Base-by-base conservation (phyloP, 2,113 vertebrate species). In the Scomber scombrus region DNA sequence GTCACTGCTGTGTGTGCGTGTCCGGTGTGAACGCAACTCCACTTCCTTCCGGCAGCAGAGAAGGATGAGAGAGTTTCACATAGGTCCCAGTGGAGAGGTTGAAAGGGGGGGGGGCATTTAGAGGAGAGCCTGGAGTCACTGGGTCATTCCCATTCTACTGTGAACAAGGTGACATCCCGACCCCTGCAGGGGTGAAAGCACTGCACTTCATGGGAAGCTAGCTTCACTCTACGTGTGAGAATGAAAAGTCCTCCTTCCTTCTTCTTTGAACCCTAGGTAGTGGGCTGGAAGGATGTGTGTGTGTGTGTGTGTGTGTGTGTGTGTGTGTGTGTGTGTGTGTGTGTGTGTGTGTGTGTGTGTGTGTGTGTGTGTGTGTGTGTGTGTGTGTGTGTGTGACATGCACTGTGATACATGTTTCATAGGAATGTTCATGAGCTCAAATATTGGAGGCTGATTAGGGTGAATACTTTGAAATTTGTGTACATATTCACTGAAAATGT, bases 161-260 rank as follows among this genome's bases (percentile, higher is more conserved):
- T 94, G 94, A 95, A 95, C 85, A 66, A 71, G 56, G 75, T 62
- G 94, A 93, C 93, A 90, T 90, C 72, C 75, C 67, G 89, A 95
- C 94, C 93, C 78, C 82, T 85, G 82, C 21, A 52, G 75, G 91
- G 85, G 86, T 90, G 77, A 92, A 86, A 78, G 86, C 61, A 66
- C 87, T 90, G 61, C 58, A 11, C 72, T 89, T 91, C 79, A 86
- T 94, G 92, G 91, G 91, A 95, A 93, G 85, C 80, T 51, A 14
- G 58, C 55, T 82, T 54, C 49, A 52, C 68, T 86, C 29, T 13
- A 71, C 4, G 63, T 66, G 74, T 89, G 74, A 90, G 86, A 85
- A 71, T 60, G 67, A 86, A 71, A 67, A 16, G 4, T 58, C 49
- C 58, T 56, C 51, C 67, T 3, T 76, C 71, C 19, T 40, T 51